These are phyloP conservation scores for Antheraea assamensis DNA, from an alignment of 2,888 invertebrate genomes.

Conservation along the genomic window DNA sequence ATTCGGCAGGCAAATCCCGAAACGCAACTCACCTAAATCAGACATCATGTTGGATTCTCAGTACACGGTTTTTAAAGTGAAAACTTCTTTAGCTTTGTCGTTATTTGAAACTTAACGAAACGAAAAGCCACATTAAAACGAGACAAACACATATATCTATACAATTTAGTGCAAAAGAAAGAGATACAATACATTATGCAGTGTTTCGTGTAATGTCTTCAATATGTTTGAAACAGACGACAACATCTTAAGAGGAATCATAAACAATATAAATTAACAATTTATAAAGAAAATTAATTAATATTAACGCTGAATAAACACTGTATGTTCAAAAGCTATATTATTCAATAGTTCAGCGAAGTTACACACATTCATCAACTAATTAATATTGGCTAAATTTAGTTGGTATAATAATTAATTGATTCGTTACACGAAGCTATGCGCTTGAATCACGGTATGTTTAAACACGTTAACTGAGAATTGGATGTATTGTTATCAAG, in stretches of 20 bases:
- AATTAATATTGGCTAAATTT: not conserved
- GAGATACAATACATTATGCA: too few relatives aligned
- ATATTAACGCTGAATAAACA: not conserved
- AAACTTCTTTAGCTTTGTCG: too few relatives aligned
- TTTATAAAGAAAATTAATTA: not conserved
- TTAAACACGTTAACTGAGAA: not conserved
- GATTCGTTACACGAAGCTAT: not conserved
- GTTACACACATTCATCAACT: not conserved
- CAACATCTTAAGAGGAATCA: not conserved
- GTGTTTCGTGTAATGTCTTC: too few relatives aligned
- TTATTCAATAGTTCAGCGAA: not conserved
- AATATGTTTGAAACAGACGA: not conserved
- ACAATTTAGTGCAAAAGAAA: too few relatives aligned
- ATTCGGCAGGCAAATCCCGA: too few relatives aligned
- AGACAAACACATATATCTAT: too few relatives aligned
- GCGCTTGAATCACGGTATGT: not conserved
- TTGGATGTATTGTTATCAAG: not conserved
- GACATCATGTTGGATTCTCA: too few relatives aligned
- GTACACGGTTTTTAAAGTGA: too few relatives aligned
- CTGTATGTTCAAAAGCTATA: not conserved
- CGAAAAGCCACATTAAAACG: too few relatives aligned
- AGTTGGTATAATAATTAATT: not conserved
- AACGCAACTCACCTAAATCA: too few relatives aligned
- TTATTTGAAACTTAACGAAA: too few relatives aligned
- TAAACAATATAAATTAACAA: not conserved